Evolutionary conservation across 2,797 vertebrate genomes (phyloP), one percentile per base, ranked within the genome.

Genomic region (Vireo griseus): DNA sequence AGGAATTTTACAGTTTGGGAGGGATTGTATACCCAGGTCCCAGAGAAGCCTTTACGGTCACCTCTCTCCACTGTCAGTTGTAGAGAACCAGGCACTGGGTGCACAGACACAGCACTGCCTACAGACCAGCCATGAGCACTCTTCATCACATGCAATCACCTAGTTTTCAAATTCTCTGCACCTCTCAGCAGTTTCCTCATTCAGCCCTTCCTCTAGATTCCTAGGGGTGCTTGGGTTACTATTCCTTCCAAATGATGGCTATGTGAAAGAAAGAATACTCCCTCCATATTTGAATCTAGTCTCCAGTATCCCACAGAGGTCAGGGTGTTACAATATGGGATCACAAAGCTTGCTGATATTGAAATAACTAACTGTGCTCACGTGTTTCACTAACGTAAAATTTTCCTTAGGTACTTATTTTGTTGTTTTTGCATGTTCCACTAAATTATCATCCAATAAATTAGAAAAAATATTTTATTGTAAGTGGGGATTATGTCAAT

Each of bases 381-480:
- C 25, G 19, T 59, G 13, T 42, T 83, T 66, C 10, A 7, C 58
- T 61, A 54, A 39, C 19, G 29, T n/a, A 65, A 39, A 6, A 10
- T 65, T 91, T 83, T 77, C 28, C 35, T 71, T 62, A 47, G 18
- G 3, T 18, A 39, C 9, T 22, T 28, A 16, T 55, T 58, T 52
- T 28, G 3, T 44, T 28, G 4, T 44, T 59, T 61, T 79, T 29
- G 11, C 42, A 67, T 21, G 42, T 52, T 90, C 54, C 57, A 75
- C 67, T 80, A 77, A 79, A 85, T 80, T 92, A 33, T 65, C 63
- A 79, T 74, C 63, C 65, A 92, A 78, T 35, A 92, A 81, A 90
- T 48, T 31, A 84, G 48, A 54, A 84, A 90, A 88, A 80, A 10
- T 14, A 84, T 25, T 91, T 83, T 61, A 35, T 65, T 77, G 31